Base-by-base conservation (phyloP, 2,113 vertebrate genomes). In the Cyanocitta stelleri region DNA sequence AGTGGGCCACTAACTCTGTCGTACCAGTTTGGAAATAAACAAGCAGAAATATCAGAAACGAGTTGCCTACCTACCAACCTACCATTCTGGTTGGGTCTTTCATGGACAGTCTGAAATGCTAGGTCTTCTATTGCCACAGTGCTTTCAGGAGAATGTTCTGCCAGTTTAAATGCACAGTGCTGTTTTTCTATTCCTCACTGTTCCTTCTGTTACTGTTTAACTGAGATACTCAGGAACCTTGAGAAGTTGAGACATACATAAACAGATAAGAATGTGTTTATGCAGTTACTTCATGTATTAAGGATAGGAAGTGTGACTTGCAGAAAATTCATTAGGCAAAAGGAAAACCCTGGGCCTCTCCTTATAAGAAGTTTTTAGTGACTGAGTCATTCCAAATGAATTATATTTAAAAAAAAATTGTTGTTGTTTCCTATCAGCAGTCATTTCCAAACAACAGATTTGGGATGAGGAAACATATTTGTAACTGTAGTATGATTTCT, bases 391-490 rank as follows among this genome's bases (percentile, higher is more conserved):
- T 88, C n/a, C 48, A 75, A 39, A 66, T 52, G 37, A 61, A 68
- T 33, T 48, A 21, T 19, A 10, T 41, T 64, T 1, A 7, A 7
- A 2, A 35, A 35, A 4, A 59, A 33, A 7, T 13, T 39, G 0
- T 39, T 72, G 3, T 46, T 74, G 7, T 73, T 64, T 84, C 21
- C 21, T 48, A 0, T n/a, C 12, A 33, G 24, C 13, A 41, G 18
- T 80, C 13, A 20, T 77, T 76, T 33, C 55, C 18, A 74, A 86
- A 71, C 6, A 73, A 10, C 27, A 63, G 6, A 35, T 73, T 63
- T 21, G 30, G 17, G 10, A 41, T 23, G 26, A 80, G 16, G 33
- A 88, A 80, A 14, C 1, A 1, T 62, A 7, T 67, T 87, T 85
- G 17, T 27, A 81, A 15, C 13, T 44, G 3, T 51, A 29, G 24